phyloP scores from a whole-genome alignment of 1,140 invertebrate genomes.

The Adelges cooleyi region DNA sequence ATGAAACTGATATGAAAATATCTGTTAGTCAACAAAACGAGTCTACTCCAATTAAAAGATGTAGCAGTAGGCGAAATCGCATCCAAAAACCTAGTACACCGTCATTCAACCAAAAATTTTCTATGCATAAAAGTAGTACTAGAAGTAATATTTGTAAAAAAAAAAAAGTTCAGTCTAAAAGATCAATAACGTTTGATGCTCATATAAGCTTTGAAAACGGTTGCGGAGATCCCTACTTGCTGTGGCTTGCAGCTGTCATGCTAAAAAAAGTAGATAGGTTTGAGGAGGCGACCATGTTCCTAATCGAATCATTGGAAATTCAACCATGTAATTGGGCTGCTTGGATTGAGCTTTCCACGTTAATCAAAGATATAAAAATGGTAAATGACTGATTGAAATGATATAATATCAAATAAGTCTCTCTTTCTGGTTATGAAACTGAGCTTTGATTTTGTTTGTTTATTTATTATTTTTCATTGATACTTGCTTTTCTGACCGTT shows the following conservation, averaged over 20 bases:
- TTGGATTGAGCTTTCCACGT: slow-evolving; percentile 77
- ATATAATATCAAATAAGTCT: too few relatives aligned
- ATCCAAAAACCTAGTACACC: background rate
- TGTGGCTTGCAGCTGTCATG: slow-evolving; percentile 86
- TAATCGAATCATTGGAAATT: slow-evolving; percentile 64
- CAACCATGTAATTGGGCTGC: slow-evolving; percentile 83
- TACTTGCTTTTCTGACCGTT: background rate
- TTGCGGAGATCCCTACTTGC: slow-evolving; percentile 63
- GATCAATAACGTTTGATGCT: background rate
- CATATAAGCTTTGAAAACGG: background rate
- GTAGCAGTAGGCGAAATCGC: slow-evolving; percentile 1
- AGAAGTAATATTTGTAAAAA: background rate
- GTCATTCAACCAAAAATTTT: background rate
- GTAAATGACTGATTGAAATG: too few relatives aligned
- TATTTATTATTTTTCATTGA: too few relatives aligned
- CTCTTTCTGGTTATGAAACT: too few relatives aligned
- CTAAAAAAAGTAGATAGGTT: slow-evolving; percentile 75
- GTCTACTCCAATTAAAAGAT: slow-evolving; percentile 4
- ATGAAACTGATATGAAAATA: background rate
- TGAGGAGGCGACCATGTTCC: slow-evolving; percentile 57
- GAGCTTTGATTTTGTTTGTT: too few relatives aligned
- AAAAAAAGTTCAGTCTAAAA: background rate
- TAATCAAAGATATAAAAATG: slow-evolving; percentile 61
- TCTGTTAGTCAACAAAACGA: background rate
- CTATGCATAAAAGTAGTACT: background rate